These are phyloP conservation scores for Etheostoma nigrum DNA, from an alignment of 2,797 vertebrate species.

Conservation along the genomic window DNA sequence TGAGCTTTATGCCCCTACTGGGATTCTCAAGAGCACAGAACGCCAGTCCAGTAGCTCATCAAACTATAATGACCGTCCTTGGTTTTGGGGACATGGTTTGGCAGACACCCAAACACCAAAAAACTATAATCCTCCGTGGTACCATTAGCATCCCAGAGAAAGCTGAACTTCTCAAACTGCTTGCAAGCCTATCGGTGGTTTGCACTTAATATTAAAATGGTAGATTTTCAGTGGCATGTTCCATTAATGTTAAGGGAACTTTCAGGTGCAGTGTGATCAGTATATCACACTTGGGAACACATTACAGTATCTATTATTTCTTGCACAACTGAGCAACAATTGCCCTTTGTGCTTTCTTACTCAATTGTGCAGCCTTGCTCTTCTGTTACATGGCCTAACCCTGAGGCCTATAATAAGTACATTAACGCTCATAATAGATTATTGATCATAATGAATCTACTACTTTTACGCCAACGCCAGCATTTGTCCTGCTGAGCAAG, in stretches of 20 bases:
- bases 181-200: background rate
- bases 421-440: conserved; percentile 69
- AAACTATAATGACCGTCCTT: conserved; percentile 28
- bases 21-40: conserved; percentile 31
- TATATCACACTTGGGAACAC: conserved; percentile 17
- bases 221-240: background rate
- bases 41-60: conserved; percentile 6
- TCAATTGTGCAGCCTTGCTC: conserved; percentile 5
- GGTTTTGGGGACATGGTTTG: conserved; percentile 24
- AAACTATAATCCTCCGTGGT: conserved; percentile 4
- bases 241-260: background rate
- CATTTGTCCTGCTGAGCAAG: conserved; percentile 63
- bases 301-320: conserved; percentile 11
- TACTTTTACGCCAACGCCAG: conserved; percentile 44
- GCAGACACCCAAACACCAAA: conserved; percentile 34
- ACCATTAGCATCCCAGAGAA: conserved; percentile 13
- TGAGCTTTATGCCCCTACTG: conserved; percentile 17
- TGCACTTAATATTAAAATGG: background rate
- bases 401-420: conserved; percentile 50
- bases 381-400: conserved; percentile 25
- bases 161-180: background rate
- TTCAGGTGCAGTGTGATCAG: conserved; percentile 25
- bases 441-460: conserved; percentile 73
- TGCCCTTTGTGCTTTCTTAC: conserved; percentile 2
- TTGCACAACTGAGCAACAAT: conserved; percentile 42